Conservation (phyloP, 2,113 vertebrate genomes). For the Apeltes quadracus region DNA sequence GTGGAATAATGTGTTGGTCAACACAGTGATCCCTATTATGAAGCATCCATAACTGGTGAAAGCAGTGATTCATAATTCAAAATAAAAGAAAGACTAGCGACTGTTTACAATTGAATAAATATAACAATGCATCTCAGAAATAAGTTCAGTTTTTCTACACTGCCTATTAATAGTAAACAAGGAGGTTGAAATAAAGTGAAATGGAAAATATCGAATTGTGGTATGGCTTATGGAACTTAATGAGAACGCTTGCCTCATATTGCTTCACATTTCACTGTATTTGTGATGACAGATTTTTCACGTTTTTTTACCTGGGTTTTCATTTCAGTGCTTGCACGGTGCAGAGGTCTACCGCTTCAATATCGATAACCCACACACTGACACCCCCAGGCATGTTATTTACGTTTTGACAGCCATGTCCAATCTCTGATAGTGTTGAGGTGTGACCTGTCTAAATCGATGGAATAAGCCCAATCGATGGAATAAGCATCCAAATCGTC, state of each 20-base stretch:
- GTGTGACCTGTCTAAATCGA: constrained; percentile 32
- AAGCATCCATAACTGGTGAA: background rate
- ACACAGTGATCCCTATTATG: background rate
- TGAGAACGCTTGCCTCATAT: background rate
- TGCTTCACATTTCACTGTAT: constrained; percentile 41
- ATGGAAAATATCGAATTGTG: background rate
- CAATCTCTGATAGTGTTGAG: constrained; percentile 36
- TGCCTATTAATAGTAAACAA: background rate
- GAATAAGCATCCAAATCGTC: constrained; percentile 13
- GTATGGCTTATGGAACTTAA: background rate
- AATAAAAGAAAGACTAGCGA: no score
- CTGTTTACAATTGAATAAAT: background rate
- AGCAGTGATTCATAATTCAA: background rate
- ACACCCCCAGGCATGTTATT: constrained; percentile 39
- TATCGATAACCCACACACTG: constrained; percentile 9
- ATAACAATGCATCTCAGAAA: background rate
- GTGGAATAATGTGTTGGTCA: background rate
- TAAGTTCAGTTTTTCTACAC: background rate
- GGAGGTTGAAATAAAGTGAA: background rate
- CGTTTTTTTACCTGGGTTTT: constrained; percentile 28
- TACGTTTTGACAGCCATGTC: constrained; percentile 35
- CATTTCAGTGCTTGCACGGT: constrained; percentile 10
- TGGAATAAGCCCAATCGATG: constrained; percentile 25
- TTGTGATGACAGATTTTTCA: constrained; percentile 29
- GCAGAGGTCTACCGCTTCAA: constrained; percentile 6